Conservation (phyloP, 1,140 invertebrate genomes). For the Drosophila lacertosa region DNA sequence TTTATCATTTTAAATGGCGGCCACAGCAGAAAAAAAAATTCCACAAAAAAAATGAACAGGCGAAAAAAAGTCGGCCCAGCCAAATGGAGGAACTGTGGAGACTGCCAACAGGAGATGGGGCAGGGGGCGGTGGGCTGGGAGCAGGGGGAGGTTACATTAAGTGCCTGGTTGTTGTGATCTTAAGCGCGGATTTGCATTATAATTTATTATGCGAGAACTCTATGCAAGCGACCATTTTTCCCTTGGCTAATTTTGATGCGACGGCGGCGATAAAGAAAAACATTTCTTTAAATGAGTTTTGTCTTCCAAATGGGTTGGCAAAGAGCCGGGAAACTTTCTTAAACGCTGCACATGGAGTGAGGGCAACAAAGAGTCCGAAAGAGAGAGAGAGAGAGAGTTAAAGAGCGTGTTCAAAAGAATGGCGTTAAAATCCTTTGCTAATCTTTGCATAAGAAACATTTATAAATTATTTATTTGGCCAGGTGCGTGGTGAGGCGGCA, state of each 20-base stretch:
- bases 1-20: slow-evolving; percentile 76
- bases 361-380: too few species aligned
- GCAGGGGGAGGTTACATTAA: slow-evolving; percentile 46
- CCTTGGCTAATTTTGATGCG: slow-evolving; percentile 71
- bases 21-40: slow-evolving; percentile 37
- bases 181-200: slow-evolving; percentile 70
- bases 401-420: neutral
- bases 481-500: slow-evolving; percentile 1
- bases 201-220: slow-evolving; percentile 70
- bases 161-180: slow-evolving; percentile 67
- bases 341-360: too few species aligned
- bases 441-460: slow-evolving; percentile 55
- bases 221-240: slow-evolving; percentile 54
- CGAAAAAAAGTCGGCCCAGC: slow-evolving; percentile 36
- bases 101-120: too few species aligned
- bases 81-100: slow-evolving; percentile 51
- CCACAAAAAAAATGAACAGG: slow-evolving; percentile 19
- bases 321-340: too few species aligned
- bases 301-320: neutral
- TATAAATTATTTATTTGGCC: slow-evolving; percentile 60
- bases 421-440: slow-evolving; percentile 54
- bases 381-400: neutral
- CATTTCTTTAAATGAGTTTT: slow-evolving; percentile 68
- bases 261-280: slow-evolving; percentile 57
- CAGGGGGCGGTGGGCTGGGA: neutral